Evolutionary conservation across 2,113 vertebrate genomes (phyloP).

Genomic region (Piliocolobus tephrosceles): DNA sequence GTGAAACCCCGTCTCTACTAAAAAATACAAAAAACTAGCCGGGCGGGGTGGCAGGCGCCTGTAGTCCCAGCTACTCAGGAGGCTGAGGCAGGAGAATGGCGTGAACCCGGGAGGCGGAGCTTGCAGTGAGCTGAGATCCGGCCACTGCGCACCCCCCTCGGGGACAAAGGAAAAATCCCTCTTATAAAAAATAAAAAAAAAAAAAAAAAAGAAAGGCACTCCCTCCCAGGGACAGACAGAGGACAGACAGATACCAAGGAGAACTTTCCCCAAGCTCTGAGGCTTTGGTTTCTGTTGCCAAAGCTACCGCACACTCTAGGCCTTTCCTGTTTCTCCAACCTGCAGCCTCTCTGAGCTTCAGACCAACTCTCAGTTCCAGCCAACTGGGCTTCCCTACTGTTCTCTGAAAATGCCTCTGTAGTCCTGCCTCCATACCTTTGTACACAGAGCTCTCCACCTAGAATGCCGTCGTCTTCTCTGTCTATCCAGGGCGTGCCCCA

Average conservation of each 20-base stretch:
- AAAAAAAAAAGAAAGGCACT: background rate
- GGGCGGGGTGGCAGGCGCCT: too few relatives aligned
- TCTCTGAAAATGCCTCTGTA: background rate
- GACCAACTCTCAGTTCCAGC: background rate
- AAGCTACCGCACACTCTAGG: background rate
- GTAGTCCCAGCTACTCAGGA: too few relatives aligned
- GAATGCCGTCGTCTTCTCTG: too few relatives aligned
- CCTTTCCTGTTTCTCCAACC: background rate
- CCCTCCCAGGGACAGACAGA: background rate
- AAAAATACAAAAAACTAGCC: too few relatives aligned
- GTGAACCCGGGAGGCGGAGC: too few relatives aligned
- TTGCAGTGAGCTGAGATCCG: too few relatives aligned
- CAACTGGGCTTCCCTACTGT: background rate
- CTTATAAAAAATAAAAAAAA: too few relatives aligned
- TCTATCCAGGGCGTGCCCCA: background rate
- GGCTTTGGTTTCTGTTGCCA: background rate
- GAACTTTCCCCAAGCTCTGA: background rate
- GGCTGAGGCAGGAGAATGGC: too few relatives aligned
- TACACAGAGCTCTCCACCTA: background rate
- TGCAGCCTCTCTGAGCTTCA: background rate
- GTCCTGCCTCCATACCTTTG: fast-evolving
- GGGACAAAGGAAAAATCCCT: too few relatives aligned
- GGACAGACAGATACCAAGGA: background rate
- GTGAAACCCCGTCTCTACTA: too few relatives aligned
- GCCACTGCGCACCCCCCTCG: too few relatives aligned